Base-by-base conservation (phyloP, 2,113 vertebrate species). In the Daphoenositta chrysoptera region DNA sequence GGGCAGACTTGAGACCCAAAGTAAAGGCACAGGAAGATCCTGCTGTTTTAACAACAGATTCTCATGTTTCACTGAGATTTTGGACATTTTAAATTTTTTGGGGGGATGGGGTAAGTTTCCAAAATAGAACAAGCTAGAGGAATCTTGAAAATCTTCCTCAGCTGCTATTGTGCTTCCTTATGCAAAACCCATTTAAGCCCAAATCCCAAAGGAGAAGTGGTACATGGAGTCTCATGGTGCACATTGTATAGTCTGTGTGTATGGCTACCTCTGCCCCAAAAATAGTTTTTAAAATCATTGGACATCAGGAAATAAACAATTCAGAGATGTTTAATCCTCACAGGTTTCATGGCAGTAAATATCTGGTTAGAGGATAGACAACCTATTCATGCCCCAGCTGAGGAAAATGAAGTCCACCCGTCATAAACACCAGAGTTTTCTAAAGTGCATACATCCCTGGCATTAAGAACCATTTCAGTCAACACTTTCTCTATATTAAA, bases 21-120 rank as follows among this genome's bases (percentile, higher is more conserved):
- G 6, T 9, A 47, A 82, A 44, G 22, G 3, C 4, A 2, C 7
- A 78, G 33, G 11, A 63, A 54, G 60, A 63, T 4, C 14, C 71
- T 84, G 45, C 15, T 2, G 0, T 66, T 1, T 0, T 51, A 50
- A 33, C 35, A 50, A 33, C 12, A 31, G 45, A 33, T 77, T 70
- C 51, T 63, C 20, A 15, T 47, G 10, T 63, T 66, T 71, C 23
- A 64, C 22, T 40, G 47, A 82, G 31, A 60, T 75, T 71, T 70
- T 27, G 18, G 28, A 10, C 9, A 37, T 72, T 1, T 44, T 51
- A 2, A 4, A 35, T 9, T 4, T 78, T 54, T 4, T n/a, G n/a
- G n/a, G n/a, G n/a, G n/a, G n/a, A 23, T 28, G 27, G 20, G 4
- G 8, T 28, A 14, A 54, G 21, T 37, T 83, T 91, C 42, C 33